Conservation (phyloP, 2,113 vertebrate species). For the Leptobrachium ailaonicum region DNA sequence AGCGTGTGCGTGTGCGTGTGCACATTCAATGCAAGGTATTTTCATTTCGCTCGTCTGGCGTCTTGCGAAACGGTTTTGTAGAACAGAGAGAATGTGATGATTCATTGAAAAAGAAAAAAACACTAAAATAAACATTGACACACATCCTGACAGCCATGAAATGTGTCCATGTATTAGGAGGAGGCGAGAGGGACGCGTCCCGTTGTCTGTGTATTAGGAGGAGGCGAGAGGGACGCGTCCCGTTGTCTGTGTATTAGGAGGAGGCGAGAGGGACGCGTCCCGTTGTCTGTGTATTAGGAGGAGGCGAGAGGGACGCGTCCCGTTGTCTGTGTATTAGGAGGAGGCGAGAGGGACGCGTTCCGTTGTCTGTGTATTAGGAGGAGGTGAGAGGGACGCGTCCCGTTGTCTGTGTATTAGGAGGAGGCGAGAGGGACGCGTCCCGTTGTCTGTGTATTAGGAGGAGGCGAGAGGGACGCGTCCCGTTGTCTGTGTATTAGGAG, state of each 20-base stretch:
- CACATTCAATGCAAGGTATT: too few species aligned
- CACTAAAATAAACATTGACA: too few species aligned
- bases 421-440: not conserved
- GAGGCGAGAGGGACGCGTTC: conserved; percentile 2
- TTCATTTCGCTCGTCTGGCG: too few species aligned
- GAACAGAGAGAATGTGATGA: not conserved
- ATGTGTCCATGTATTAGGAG: too few species aligned
- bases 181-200: too few species aligned
- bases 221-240: not conserved
- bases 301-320: not conserved
- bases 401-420: not conserved
- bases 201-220: not conserved
- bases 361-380: conserved; percentile 8
- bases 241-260: conserved; percentile 13
- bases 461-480: not conserved
- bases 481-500: conserved; percentile 22
- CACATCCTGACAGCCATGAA: too few species aligned
- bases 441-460: conserved; percentile 26
- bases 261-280: not conserved
- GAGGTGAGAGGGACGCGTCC: conserved; percentile 2
- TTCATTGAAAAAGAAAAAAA: not conserved
- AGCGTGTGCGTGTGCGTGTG: too few species aligned
- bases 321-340: conserved; percentile 13
- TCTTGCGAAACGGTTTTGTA: too few species aligned
- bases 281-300: conserved; percentile 16